Percentiles rank a stretch among this genome's conserved stretches.
Conservation (phyloP, 2,888 invertebrate genomes). For the Lasioglossum pauxillum region DNA sequence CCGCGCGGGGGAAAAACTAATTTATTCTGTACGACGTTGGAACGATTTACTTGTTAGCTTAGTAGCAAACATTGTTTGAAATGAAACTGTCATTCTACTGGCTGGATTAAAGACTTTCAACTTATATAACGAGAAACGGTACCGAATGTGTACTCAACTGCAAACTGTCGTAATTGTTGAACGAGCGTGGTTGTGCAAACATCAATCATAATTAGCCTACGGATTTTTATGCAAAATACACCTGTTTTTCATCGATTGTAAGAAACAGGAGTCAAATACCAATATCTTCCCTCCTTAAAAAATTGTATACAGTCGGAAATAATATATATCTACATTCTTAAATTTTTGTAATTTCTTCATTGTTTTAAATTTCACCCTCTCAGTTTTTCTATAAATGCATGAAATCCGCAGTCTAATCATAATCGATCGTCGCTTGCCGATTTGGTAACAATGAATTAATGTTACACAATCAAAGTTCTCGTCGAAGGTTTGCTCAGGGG, state of each 20-base stretch:
- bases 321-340: no score
- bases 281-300: no score
- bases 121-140: neutral
- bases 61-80: neutral
- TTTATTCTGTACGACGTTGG: neutral
- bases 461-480: neutral
- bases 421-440: neutral
- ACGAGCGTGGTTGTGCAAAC: neutral
- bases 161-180: neutral
- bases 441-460: neutral
- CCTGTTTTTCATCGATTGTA: no score
- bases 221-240: no score
- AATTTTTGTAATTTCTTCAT: no score
- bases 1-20: neutral
- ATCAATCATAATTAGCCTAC: neutral
- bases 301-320: no score
- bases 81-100: neutral
- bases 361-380: no score
- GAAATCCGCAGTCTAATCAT: neutral
- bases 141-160: neutral
- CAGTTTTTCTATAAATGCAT: no score
- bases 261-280: no score
- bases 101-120: neutral
- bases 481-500: neutral
- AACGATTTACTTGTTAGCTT: neutral